Conservation (phyloP, 2,797 vertebrate genomes). For the Pangasius djambal region DNA sequence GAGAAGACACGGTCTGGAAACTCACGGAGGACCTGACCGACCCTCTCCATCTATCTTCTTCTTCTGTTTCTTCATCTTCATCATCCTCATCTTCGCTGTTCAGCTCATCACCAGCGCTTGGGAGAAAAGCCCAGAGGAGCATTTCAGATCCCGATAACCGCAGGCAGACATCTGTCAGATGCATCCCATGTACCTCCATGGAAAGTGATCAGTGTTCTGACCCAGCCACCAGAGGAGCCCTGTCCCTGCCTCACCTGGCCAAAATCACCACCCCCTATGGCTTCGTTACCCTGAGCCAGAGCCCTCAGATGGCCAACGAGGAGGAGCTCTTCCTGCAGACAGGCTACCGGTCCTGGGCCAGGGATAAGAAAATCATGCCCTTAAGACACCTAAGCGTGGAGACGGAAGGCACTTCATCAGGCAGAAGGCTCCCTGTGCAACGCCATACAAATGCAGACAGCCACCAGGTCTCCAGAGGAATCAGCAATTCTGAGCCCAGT, state of each 20-base stretch:
- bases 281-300: conserved; percentile 81
- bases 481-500: conserved; percentile 8
- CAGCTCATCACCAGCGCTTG: conserved; percentile 36
- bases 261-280: conserved; percentile 81
- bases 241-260: conserved; percentile 79
- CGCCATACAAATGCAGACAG: neutral
- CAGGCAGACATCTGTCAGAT: conserved; percentile 52
- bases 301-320: conserved; percentile 80
- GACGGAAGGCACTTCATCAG: conserved; percentile 19
- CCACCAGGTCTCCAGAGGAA: conserved; percentile 44
- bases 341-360: conserved; percentile 44
- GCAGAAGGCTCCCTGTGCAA: conserved; percentile 36
- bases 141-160: conserved; percentile 60
- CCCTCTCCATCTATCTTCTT: neutral
- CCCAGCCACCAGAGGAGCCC: conserved; percentile 73
- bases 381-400: conserved; percentile 12
- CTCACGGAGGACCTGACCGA: conserved; percentile 32
- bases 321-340: conserved; percentile 79
- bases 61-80: conserved; percentile 45
- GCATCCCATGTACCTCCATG: neutral
- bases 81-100: conserved; percentile 20
- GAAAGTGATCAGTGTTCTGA: conserved; percentile 72
- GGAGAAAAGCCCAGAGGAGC: conserved; percentile 59
- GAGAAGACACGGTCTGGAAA: conserved; percentile 11
- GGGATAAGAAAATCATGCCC: conserved; percentile 41